phyloP scores from a whole-genome alignment of 2,888 invertebrate species.

The Pogonocherus hispidulus region DNA sequence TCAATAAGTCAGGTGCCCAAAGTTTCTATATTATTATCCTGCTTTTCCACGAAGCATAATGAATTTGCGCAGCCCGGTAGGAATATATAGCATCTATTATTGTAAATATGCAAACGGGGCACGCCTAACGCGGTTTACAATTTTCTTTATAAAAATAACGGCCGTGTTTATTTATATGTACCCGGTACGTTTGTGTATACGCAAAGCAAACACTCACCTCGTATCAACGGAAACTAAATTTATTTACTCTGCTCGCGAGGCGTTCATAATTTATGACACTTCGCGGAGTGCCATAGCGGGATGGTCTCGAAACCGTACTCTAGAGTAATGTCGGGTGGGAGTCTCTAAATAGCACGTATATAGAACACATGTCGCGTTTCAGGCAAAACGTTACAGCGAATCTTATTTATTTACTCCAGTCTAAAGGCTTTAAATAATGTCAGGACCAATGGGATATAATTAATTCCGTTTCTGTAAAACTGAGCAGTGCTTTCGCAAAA shows the following conservation, averaged over 20 bases:
- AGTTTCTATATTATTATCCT: too few species aligned
- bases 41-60: too few species aligned
- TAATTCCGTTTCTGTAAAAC: too few species aligned
- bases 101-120: background rate
- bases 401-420: background rate
- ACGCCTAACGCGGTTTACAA: constrained; percentile 18
- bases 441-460: too few species aligned
- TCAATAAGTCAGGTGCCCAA: too few species aligned
- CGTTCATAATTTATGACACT: constrained; percentile 22
- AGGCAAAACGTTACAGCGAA: background rate
- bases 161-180: constrained; percentile 20
- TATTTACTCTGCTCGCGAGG: constrained; percentile 23
- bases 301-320: background rate
- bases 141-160: constrained; percentile 21
- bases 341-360: background rate
- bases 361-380: background rate
- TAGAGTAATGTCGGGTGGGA: background rate
- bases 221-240: constrained; percentile 24
- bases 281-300: background rate
- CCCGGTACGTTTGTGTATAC: constrained; percentile 9
- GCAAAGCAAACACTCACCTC: constrained; percentile 5
- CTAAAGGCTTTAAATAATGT: background rate
- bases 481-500: too few species aligned
- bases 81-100: too few species aligned
- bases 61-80: too few species aligned